Evolutionary conservation across 2,797 vertebrate genomes (phyloP).

Genomic region (Fistularia commersonii): DNA sequence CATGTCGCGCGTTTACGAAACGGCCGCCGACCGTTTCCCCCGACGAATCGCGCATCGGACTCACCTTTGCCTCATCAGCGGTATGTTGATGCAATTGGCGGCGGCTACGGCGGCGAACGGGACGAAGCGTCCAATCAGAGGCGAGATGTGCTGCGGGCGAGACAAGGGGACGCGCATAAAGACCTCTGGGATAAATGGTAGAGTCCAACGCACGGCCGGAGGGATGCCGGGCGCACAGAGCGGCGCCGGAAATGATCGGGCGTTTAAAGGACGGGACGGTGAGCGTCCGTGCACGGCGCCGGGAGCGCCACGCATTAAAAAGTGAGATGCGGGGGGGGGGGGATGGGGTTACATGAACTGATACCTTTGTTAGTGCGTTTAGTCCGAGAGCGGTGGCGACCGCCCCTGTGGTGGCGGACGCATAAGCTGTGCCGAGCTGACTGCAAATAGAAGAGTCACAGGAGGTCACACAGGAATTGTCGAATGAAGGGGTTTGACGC

Average conservation of each 20-base stretch:
- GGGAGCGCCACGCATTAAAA: slow-evolving; percentile 22
- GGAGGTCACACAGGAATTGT: slow-evolving; percentile 21
- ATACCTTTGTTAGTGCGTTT: slow-evolving; percentile 95
- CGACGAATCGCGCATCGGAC: background rate
- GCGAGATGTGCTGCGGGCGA: slow-evolving; percentile 82
- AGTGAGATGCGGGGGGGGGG: slow-evolving; percentile 28
- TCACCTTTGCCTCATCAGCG: slow-evolving; percentile 97
- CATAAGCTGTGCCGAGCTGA: slow-evolving; percentile 93
- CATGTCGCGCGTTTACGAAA: no score
- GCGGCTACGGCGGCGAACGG: slow-evolving; percentile 97
- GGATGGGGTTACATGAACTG: slow-evolving; percentile 48
- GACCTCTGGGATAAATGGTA: slow-evolving; percentile 6
- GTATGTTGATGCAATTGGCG: slow-evolving; percentile 98
- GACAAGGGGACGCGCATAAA: background rate
- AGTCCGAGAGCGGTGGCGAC: slow-evolving; percentile 95
- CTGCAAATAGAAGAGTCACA: slow-evolving; percentile 76
- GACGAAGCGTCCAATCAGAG: slow-evolving; percentile 93
- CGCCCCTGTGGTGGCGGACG: slow-evolving; percentile 94
- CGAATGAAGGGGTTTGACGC: slow-evolving; percentile 37
- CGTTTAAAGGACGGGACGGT: slow-evolving; percentile 19
- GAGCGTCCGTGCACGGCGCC: slow-evolving; percentile 5
- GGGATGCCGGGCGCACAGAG: slow-evolving; percentile 12
- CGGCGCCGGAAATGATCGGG: slow-evolving; percentile 16
- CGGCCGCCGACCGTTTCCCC: no score
- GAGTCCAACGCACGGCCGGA: slow-evolving; percentile 8